Base-by-base conservation (phyloP, 2,797 vertebrate species). In the Morelia viridis region DNA sequence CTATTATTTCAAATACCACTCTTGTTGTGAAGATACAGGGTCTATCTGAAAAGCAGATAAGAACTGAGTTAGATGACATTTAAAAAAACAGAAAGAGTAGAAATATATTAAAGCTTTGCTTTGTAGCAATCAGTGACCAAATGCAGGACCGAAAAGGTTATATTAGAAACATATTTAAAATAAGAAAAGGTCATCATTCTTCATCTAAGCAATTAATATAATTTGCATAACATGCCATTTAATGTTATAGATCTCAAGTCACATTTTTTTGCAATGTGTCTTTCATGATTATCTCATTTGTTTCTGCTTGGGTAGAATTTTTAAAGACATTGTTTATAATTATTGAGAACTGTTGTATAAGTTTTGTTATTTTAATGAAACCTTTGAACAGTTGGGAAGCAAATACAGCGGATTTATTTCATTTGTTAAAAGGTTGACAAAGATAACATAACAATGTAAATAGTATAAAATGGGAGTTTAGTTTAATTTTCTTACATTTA, bases 1-100 rank as follows among this genome's bases (percentile, higher is more conserved):
- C 90, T 46, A 28, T 95, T 95, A 92, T 93, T 96, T 96, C 92
- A 95, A 68, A 96, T 95, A 89, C 85, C 91, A 26, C 8, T 93
- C 71, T 80, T 93, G 85, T 90, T 0, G 0, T 87, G 85, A 93
- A 84, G 91, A 89, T 91, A 91, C 3, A 90, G 35, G 12, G 22
- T 4, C 12, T 92, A 4, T 94, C 76, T 87, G 6, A 64, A 92
- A 94, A 89, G 89, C 60, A 94, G 95, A 86, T 1, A 89, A 35
- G 56, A 28, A 84, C 76, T 95, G 4, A 85, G 76, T 94, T 91
- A 84, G 71, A 87, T 91, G 88, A 93, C n/a, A 8, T 93, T 83
- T n/a, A 85, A 41, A 91, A 87, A 53, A 87, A 50, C 26, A 53
- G 94, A 88, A 58, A 57, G 17, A 89, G 31, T 93, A 94, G 90